These are phyloP conservation scores for Cotesia typhae DNA, from an alignment of 1,140 invertebrate species.

Conservation along the genomic window DNA sequence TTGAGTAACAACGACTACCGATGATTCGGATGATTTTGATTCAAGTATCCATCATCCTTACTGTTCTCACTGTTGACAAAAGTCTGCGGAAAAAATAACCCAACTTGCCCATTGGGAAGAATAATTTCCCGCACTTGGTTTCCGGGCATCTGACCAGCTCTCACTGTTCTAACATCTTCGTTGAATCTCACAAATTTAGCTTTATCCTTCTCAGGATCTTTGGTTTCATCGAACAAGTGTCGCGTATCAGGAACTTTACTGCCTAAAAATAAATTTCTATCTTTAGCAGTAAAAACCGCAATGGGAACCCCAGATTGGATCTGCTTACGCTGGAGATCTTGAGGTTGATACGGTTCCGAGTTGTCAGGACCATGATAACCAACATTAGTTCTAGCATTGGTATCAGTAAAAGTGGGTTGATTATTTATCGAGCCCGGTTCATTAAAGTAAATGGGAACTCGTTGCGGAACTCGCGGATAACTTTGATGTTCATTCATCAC, in stretches of 20 bases:
- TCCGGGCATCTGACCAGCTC: too few species aligned
- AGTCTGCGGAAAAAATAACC: too few species aligned
- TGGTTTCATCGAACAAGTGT: too few species aligned
- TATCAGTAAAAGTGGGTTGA: background rate
- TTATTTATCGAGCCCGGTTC: background rate
- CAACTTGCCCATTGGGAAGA: too few species aligned
- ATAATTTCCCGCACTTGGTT: too few species aligned
- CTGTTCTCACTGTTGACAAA: too few species aligned
- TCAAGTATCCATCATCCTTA: background rate
- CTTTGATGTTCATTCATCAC: background rate
- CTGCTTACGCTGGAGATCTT: background rate
- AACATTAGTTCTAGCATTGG: background rate
- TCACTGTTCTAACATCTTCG: too few species aligned
- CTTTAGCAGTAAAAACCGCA: background rate
- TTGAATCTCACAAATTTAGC: too few species aligned
- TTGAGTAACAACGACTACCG: background rate
- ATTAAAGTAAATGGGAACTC: slow-evolving; percentile 18
- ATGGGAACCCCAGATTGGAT: background rate
- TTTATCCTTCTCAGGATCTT: too few species aligned
- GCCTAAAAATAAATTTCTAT: background rate
- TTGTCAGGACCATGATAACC: too few species aligned
- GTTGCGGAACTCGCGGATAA: slow-evolving; percentile 6
- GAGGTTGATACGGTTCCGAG: background rate
- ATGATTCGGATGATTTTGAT: background rate
- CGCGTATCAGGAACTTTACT: too few species aligned